phyloP scores from a whole-genome alignment of 2,113 vertebrate genomes.

The Periophthalmus modestus region DNA sequence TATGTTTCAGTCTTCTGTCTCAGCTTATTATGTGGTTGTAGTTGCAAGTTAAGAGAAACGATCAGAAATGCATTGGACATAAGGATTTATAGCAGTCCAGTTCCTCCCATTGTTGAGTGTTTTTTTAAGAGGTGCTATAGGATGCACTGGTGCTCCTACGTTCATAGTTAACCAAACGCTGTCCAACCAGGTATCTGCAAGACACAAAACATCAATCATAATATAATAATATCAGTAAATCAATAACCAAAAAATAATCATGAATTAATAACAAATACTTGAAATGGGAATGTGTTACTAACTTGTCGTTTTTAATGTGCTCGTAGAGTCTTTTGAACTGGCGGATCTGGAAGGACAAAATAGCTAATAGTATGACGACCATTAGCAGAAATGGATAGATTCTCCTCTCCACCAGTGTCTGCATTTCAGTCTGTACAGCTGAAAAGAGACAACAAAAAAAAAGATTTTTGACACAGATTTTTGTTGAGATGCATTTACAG shows the following conservation, averaged over 20 bases:
- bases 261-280: not conserved
- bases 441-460: not conserved
- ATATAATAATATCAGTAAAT: not conserved
- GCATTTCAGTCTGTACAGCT: slow-evolving; percentile 65
- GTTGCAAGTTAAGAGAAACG: slow-evolving; percentile 10
- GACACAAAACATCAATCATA: not conserved
- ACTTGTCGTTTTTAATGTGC: slow-evolving; percentile 99
- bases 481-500: not conserved
- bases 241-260: not conserved
- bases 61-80: slow-evolving; percentile 23
- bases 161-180: slow-evolving; percentile 96
- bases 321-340: slow-evolving; percentile 99
- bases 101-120: slow-evolving; percentile 8
- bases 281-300: slow-evolving; percentile 49
- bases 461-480: not conserved
- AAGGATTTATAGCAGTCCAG: slow-evolving; percentile 6
- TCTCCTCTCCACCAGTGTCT: slow-evolving; percentile 81
- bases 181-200: slow-evolving; percentile 93
- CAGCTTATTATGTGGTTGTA: slow-evolving; percentile 2
- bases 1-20: slow-evolving; percentile 16
- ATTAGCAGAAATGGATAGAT: slow-evolving; percentile 97
- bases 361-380: slow-evolving; percentile 89
- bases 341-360: slow-evolving; percentile 94
- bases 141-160: slow-evolving; percentile 65
- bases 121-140: slow-evolving; percentile 38